Evolutionary conservation across 2,888 invertebrate genomes (phyloP).

Genomic region (Synanthedon andrenaeformis): DNA sequence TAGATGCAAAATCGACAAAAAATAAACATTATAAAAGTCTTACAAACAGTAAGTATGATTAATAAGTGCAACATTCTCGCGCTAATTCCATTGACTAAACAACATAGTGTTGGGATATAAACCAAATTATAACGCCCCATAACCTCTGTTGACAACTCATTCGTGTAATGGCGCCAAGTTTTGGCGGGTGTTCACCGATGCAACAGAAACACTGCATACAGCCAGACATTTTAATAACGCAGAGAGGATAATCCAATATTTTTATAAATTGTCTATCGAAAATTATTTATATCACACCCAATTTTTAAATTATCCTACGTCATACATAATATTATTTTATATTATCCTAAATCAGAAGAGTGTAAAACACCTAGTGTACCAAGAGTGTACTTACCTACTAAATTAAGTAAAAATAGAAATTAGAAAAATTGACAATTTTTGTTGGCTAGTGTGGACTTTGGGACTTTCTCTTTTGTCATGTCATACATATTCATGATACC

Average conservation of each 20-base stretch:
- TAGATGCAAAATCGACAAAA: too few relatives aligned
- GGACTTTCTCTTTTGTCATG: slow-evolving; percentile 43
- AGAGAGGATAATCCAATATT: not conserved
- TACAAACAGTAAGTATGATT: too few relatives aligned
- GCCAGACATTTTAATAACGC: slow-evolving; percentile 16
- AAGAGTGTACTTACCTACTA: not conserved
- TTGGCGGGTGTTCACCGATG: slow-evolving; percentile 45
- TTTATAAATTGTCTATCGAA: too few relatives aligned
- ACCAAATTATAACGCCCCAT: slow-evolving; percentile 68
- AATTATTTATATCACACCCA: too few relatives aligned
- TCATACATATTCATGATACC: slow-evolving; percentile 41
- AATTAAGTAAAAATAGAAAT: not conserved
- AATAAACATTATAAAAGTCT: too few relatives aligned
- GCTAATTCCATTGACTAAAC: slow-evolving; percentile 48
- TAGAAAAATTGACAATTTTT: slow-evolving; percentile 12
- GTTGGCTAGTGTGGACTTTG: slow-evolving; percentile 54
- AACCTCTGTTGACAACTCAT: slow-evolving; percentile 58
- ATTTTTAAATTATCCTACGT: too few relatives aligned
- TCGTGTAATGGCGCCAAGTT: slow-evolving; percentile 64
- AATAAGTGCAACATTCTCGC: slow-evolving; percentile 10
- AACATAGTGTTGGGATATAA: slow-evolving; percentile 58
- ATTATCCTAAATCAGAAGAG: too few relatives aligned
- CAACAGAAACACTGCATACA: slow-evolving; percentile 22
- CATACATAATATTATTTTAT: too few relatives aligned
- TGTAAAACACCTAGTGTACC: not conserved